Evolutionary conservation across 2,888 invertebrate species (phyloP).

Genomic region (Amaurobius ferox): DNA sequence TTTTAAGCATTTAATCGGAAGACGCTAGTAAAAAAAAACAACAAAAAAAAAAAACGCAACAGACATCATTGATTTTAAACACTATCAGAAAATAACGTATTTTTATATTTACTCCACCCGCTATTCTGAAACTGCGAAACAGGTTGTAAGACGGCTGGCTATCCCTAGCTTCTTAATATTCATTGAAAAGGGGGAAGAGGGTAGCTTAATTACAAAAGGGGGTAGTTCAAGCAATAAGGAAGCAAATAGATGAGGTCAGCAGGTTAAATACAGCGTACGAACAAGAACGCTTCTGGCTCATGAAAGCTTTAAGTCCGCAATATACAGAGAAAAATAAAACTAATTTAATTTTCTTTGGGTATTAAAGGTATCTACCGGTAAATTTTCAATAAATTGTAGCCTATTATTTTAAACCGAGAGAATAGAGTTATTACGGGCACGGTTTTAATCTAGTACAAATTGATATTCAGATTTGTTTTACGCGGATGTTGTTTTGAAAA

Average conservation of each 20-base stretch:
- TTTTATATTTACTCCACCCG: slow-evolving; percentile 43
- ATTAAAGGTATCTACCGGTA: slow-evolving; percentile 28
- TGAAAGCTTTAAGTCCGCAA: slow-evolving; percentile 5
- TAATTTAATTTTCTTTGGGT: slow-evolving; percentile 59
- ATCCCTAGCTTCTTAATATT: slow-evolving; percentile 52
- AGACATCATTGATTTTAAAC: too few species aligned
- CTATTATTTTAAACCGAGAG: slow-evolving; percentile 38
- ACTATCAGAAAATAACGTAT: not conserved
- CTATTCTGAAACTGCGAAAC: not conserved
- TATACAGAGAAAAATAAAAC: slow-evolving; percentile 23
- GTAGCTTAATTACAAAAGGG: slow-evolving; percentile 50
- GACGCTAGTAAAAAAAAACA: too few species aligned
- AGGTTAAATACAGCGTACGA: slow-evolving; percentile 51
- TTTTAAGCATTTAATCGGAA: too few species aligned
- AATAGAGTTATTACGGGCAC: slow-evolving; percentile 57
- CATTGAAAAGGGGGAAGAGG: slow-evolving; percentile 46
- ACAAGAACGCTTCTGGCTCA: slow-evolving; percentile 22
- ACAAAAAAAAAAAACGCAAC: too few species aligned
- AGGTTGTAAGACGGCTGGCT: slow-evolving; percentile 18
- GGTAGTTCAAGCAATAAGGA: slow-evolving; percentile 46
- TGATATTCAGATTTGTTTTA: slow-evolving; percentile 40
- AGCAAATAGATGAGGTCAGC: slow-evolving; percentile 33
- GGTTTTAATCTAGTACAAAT: slow-evolving; percentile 47
- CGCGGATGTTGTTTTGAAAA: slow-evolving; percentile 27
- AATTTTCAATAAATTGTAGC: slow-evolving; percentile 29